Base-by-base conservation (phyloP, 2,888 invertebrate genomes). In the Torymus aiolomorphi region DNA sequence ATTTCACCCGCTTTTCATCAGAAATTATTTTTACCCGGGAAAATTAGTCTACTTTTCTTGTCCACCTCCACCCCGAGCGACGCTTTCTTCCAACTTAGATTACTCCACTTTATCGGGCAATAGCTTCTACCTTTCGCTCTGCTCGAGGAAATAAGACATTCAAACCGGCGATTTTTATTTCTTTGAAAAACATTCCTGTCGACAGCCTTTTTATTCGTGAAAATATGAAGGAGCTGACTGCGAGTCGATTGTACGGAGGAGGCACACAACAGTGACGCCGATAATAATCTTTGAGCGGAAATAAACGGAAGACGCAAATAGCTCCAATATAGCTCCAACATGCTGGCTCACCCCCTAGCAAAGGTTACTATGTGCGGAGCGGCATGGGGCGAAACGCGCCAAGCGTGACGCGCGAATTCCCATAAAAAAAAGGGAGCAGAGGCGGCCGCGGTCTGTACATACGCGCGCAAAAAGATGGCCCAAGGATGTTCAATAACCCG, bases 401-500 rank as follows among this genome's bases (percentile, higher is more conserved):
- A 86, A 86, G 84, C 84, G 84, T 85, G 83, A 84, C 85, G 85
- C 85, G 85, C 83, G 82, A 72, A 83, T 84, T 80, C 83, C 84
- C 85, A 85, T 86, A 86, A 86, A 86, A 87, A 87, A 87, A 82
- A 84, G 83, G 83, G 83, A 85, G 24, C n/a, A 42, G 56, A 56
- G 57, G 16, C 16, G n/a, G 10, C 2, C 20, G 31, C 8, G 20
- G 31, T 51, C n/a, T 12, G 13, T n/a, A 16, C 42, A 16, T 51
- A 51, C 2, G 49, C 14, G 62, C 59, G 18, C 59, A 31, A 2
- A 49, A 42, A 49, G 20, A 51, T n/a, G 12, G 63, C 20, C 81
- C 80, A 82, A 82, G 81, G 83, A 84, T 86, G 86, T 82, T 85
- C 86, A 86, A 87, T 87, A 87, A 85, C 86, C 85, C 86, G 84